Percentiles rank a stretch among this genome's conserved stretches.
Conservation (phyloP, 2,797 vertebrate genomes). For the Capromys pilorides region DNA sequence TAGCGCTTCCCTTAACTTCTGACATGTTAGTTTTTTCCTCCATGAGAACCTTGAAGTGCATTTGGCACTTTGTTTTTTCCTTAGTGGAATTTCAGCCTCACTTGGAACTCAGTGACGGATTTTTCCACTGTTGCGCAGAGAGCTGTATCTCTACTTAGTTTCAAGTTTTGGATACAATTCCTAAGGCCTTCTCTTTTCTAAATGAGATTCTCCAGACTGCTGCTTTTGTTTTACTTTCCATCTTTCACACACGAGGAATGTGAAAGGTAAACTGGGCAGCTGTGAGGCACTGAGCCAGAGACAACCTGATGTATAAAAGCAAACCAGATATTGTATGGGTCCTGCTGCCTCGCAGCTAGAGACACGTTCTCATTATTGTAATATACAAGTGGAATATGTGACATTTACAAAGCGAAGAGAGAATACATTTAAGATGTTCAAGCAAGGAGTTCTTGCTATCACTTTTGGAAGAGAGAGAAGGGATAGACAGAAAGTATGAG, state of each 20-base stretch:
- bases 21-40: conserved; percentile 68
- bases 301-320: conserved; percentile 41
- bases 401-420: conserved; percentile 33
- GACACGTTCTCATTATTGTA: conserved; percentile 26
- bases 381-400: background rate
- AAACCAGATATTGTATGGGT: background rate
- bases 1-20: conserved; percentile 25
- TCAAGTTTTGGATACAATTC: background rate
- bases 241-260: background rate
- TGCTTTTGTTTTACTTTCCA: background rate
- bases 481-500: background rate
- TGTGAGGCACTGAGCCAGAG: conserved; percentile 45
- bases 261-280: background rate
- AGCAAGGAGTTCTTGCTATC: background rate
- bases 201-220: background rate
- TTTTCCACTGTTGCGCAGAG: background rate
- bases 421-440: conserved; percentile 9
- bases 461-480: conserved; percentile 11
- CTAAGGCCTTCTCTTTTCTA: background rate
- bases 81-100: conserved; percentile 10
- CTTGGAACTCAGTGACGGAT: background rate
- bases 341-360: background rate
- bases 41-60: conserved; percentile 68
- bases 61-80: background rate
- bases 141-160: conserved; percentile 15